phyloP scores from a whole-genome alignment of 2,113 vertebrate species.

The Zapornia atra region DNA sequence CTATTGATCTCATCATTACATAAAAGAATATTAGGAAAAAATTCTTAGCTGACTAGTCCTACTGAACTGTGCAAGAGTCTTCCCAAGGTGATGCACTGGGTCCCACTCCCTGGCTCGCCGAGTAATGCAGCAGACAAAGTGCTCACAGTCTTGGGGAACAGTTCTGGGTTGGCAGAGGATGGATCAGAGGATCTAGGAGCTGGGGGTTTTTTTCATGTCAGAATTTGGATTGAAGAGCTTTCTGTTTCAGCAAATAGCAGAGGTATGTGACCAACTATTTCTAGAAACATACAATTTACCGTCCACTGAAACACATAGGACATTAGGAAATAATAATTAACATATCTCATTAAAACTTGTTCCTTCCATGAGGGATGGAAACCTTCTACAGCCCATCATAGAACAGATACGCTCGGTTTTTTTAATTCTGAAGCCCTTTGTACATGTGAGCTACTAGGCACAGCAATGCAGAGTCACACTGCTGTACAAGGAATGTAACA shows the following conservation, averaged over 20 bases:
- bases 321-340: background rate
- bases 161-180: background rate
- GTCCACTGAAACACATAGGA: background rate
- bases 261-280: background rate
- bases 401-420: background rate
- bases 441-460: background rate
- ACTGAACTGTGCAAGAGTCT: background rate
- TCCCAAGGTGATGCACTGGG: background rate
- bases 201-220: background rate
- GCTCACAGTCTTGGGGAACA: background rate
- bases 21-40: background rate
- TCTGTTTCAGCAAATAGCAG: background rate
- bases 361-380: background rate
- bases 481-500: background rate
- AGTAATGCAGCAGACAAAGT: background rate
- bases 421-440: background rate
- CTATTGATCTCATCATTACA: constrained; percentile 15
- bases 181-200: background rate
- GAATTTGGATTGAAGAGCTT: background rate
- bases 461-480: background rate
- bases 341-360: background rate
- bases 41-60: background rate
- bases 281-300: background rate
- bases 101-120: background rate
- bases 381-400: background rate